phyloP scores from a whole-genome alignment of 2,113 vertebrate species.

The Vimba vimba region DNA sequence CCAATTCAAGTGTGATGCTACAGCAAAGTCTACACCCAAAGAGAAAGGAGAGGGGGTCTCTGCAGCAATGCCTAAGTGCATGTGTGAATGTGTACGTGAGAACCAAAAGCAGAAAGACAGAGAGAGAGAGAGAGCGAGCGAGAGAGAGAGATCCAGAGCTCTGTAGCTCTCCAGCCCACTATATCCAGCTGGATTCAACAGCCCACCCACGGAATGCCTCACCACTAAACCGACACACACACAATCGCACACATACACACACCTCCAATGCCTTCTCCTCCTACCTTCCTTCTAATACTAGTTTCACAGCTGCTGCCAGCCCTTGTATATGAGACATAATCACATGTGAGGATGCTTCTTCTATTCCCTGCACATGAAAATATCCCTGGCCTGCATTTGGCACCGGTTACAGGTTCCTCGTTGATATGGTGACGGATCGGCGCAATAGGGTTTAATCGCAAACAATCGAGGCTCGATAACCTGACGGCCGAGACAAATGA shows the following conservation, averaged over 20 bases:
- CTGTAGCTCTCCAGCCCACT: conserved; percentile 59
- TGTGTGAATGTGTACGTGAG: conserved; percentile 45
- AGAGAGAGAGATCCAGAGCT: conserved; percentile 51
- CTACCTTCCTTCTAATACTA: conserved; percentile 56
- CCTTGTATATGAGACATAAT: conserved; percentile 34
- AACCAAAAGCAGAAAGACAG: conserved; percentile 33
- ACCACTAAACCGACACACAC: conserved; percentile 54
- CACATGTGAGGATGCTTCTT: conserved; percentile 23
- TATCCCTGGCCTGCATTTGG: conserved; percentile 29
- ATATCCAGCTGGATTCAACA: conserved; percentile 63
- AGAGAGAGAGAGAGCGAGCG: neutral
- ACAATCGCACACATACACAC: conserved; percentile 45
- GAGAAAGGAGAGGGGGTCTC: conserved; percentile 41
- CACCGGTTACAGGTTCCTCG: conserved; percentile 26
- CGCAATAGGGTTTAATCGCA: conserved; percentile 3
- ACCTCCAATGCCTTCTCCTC: conserved; percentile 54
- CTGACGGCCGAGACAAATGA: neutral
- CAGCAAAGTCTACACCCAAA: conserved; percentile 52
- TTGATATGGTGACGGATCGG: conserved; percentile 53
- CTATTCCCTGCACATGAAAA: conserved; percentile 8
- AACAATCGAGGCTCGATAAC: conserved; percentile 17
- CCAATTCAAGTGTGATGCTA: conserved; percentile 45
- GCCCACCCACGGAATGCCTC: conserved; percentile 65
- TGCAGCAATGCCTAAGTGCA: conserved; percentile 43
- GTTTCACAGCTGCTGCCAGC: conserved; percentile 45